Base-by-base conservation (phyloP, 1,140 invertebrate genomes). In the Philotrypesis tridentata region DNA sequence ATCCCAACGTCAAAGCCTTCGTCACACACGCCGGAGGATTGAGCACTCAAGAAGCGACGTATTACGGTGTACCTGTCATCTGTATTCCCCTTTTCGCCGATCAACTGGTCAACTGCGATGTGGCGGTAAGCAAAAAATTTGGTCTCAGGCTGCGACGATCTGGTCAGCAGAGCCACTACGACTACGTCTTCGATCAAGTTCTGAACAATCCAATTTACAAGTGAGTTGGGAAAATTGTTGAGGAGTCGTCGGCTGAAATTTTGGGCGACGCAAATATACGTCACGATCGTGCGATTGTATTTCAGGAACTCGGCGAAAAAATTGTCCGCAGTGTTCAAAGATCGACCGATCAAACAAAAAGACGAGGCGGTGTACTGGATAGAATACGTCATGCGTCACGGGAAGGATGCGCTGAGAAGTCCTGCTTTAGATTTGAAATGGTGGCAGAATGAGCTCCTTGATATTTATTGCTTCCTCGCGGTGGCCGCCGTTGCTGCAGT, bases 11-110 rank as follows among this genome's bases (percentile, higher is more conserved):
- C 0, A 90, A 93, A 80, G 93, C 93, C 0, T 96, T 96, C 83
- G 92, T 96, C 76, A 94, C 94, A 0, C 95, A 97, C 85, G 94
- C 93, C 63, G 96, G 95, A 0, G 92, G 95, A 61, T 93, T 95
- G 86, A 94, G 95, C 67, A 94, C 93, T 4, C 94, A 94, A 43
- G 96, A 97, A 89, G 93, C 95, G 6, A 92, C 95, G 40, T 94
- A 95, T 85, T 94, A 93, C 85, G 95, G 93, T 23, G 95, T 96
- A 12, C 95, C 96, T 0, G 92, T 95, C 17, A 88, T 97, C 0
- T 92, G 93, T 11, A 94, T 96, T 84, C 95, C 96, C 6, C 89
- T 96, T 68, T 93, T 93, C 75, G 95, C 94, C 17, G 95, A 96
- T 82, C 94, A 95, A 85, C 93, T 95, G 86, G 91, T 93, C 48